These are phyloP conservation scores for Achatina immaculata DNA, from an alignment of 1,140 invertebrate genomes.

Conservation along the genomic window DNA sequence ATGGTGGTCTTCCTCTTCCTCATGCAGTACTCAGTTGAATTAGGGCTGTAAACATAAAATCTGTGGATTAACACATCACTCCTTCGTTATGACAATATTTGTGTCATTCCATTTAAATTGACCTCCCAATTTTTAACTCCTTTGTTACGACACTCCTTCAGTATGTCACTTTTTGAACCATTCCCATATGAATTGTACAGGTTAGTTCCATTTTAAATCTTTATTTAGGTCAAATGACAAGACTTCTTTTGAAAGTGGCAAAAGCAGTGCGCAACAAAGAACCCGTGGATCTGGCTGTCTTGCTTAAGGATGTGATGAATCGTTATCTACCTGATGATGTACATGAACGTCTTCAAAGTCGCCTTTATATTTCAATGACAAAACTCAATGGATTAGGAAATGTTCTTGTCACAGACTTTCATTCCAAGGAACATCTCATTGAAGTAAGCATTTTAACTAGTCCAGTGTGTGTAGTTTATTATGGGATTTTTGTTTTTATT, in stretches of 20 bases:
- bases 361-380: slow-evolving; percentile 34
- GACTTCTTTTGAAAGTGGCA: slow-evolving; percentile 26
- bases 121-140: too few species aligned
- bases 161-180: too few species aligned
- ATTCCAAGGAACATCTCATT: slow-evolving; percentile 38
- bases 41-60: too few species aligned
- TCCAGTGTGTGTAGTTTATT: background rate
- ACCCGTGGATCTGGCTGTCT: slow-evolving; percentile 1
- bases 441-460: slow-evolving; percentile 26
- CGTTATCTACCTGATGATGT: slow-evolving; percentile 32
- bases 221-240: slow-evolving; percentile 29
- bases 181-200: too few species aligned
- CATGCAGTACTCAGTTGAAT: too few species aligned
- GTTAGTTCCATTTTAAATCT: too few species aligned
- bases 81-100: too few species aligned
- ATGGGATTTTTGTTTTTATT: background rate
- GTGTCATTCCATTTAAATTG: too few species aligned
- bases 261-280: slow-evolving; percentile 27
- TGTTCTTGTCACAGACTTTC: slow-evolving; percentile 36
- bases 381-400: slow-evolving; percentile 17
- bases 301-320: slow-evolving; percentile 11
- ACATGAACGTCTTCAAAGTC: slow-evolving; percentile 13
- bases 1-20: too few species aligned
- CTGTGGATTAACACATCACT: too few species aligned
- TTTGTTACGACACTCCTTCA: too few species aligned